These are phyloP conservation scores for Dipus sagitta DNA, from an alignment of 2,797 vertebrate species.

Conservation along the genomic window DNA sequence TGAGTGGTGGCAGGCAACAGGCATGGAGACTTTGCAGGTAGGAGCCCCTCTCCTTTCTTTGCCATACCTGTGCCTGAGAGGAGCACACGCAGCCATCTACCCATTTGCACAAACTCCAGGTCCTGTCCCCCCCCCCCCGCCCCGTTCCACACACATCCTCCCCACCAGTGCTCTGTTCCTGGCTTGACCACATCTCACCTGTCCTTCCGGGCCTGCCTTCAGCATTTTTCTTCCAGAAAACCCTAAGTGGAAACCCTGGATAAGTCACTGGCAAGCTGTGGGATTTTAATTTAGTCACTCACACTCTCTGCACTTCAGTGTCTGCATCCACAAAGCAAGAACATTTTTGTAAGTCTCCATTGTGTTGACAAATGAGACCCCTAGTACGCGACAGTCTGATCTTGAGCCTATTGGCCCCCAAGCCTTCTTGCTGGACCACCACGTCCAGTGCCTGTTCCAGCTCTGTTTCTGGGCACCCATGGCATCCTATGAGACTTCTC, in stretches of 20 bases:
- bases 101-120: neutral
- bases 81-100: neutral
- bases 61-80: neutral
- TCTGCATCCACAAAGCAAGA: neutral
- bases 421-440: too few relatives aligned
- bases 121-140: neutral
- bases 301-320: neutral
- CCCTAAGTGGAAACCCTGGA: neutral
- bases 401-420: rapidly evolving
- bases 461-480: neutral
- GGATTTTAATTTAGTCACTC: neutral
- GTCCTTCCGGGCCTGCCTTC: neutral
- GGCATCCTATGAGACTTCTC: neutral
- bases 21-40: neutral
- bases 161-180: neutral
- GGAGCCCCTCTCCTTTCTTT: neutral
- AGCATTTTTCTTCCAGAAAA: conserved; percentile 14
- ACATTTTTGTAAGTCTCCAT: neutral
- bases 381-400: neutral
- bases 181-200: neutral
- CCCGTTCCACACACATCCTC: too few relatives aligned
- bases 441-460: neutral
- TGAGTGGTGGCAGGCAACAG: too few relatives aligned
- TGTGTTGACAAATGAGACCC: neutral
- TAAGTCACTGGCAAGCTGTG: neutral